Evolutionary conservation across 2,797 vertebrate genomes (phyloP), one percentile per base, ranked within the genome.

Genomic region (Amphiprion clarkii): DNA sequence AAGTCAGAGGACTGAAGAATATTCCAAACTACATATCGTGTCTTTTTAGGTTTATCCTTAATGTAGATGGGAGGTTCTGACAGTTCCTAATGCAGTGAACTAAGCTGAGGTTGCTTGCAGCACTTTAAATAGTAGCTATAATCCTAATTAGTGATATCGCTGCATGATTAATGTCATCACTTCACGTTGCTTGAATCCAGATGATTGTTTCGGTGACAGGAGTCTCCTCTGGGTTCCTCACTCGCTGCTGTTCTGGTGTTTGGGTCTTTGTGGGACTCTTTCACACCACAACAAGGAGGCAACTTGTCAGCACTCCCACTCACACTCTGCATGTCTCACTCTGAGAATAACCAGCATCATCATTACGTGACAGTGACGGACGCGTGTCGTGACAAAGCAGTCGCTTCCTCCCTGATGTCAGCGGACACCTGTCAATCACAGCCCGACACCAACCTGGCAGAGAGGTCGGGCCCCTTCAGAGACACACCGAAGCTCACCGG

Each of bases 381-480:
- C 0, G 21, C 25, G 0, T 56, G 77, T 76, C 86, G 86, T 87
- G 93, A 90, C 87, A 89, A 86, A 88, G 36, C 33, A 10, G 52
- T 6, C 13, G 19, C 57, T 69, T 71, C 58, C 49, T 56, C 79
- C 62, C 81, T 88, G 84, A 91, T 85, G 79, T 72, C 83, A 62
- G 21, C 4, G 5, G 90, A 91, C 91, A 90, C 85, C 86, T 88
- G 91, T 87, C 90, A 90, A 85, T 92, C 89, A 89, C 67, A 57
- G 5, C 56, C 2, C 5, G 2, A n/a, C 66, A 33, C 60, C 60
- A 21, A 67, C 67, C 67, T 77, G 67, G 40, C 6, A n/a, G 68
- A 60, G 27, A 31, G 81, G 67, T 87, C 76, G 56, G 53, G 39
- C 64, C 40, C 67, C 14, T 61, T 67, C 69, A 65, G 16, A 73